Evolutionary conservation across 1,140 invertebrate genomes (phyloP).

Genomic region (Eriosoma lanigerum): DNA sequence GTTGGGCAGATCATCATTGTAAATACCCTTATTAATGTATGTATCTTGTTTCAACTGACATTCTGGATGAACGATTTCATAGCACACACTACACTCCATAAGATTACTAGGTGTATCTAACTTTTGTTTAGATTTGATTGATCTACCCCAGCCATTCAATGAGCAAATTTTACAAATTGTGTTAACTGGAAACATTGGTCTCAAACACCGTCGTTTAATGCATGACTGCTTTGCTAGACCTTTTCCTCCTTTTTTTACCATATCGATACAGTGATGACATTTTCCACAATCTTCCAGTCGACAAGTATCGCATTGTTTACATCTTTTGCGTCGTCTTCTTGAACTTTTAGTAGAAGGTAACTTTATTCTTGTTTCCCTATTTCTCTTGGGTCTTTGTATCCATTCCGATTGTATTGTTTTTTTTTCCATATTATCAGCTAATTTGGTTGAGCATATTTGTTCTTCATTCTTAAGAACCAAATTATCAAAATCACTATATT

Average conservation of each 20-base stretch:
- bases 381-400: slow-evolving; percentile 30
- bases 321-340: slow-evolving; percentile 59
- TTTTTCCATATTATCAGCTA: too few relatives aligned
- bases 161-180: slow-evolving; percentile 86
- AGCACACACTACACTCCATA: slow-evolving; percentile 85
- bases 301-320: slow-evolving; percentile 89
- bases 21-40: slow-evolving; percentile 62
- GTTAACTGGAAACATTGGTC: slow-evolving; percentile 89
- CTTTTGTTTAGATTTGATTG: slow-evolving; percentile 61
- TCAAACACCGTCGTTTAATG: slow-evolving; percentile 82
- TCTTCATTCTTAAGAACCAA: too few relatives aligned
- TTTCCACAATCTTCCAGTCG: slow-evolving; percentile 88
- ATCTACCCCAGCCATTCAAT: slow-evolving; percentile 85
- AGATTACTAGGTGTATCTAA: slow-evolving; percentile 60
- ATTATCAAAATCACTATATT: too few relatives aligned
- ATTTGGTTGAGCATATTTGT: too few relatives aligned
- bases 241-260: slow-evolving; percentile 95
- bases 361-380: slow-evolving; percentile 18
- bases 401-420: background rate
- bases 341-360: slow-evolving; percentile 53
- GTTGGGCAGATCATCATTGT: slow-evolving; percentile 95
- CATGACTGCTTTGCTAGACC: slow-evolving; percentile 93
- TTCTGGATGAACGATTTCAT: slow-evolving; percentile 86
- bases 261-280: slow-evolving; percentile 92
- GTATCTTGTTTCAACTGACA: slow-evolving; percentile 65